phyloP scores from a whole-genome alignment of 2,797 vertebrate species.

The Coracias cyanogaster region DNA sequence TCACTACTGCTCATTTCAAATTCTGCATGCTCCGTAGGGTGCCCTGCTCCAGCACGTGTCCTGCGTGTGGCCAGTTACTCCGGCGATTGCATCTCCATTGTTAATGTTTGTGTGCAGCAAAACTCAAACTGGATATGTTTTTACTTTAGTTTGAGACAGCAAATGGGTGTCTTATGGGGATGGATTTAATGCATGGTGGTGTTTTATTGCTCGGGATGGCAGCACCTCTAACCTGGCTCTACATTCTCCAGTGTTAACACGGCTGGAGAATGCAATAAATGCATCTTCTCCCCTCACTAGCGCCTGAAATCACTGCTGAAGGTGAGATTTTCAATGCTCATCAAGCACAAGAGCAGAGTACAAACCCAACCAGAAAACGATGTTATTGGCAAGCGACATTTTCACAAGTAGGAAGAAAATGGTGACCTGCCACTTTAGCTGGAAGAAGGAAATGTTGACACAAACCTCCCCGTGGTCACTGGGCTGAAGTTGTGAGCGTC shows the following conservation, averaged over 20 bases:
- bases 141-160: neutral
- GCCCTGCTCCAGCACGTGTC: slow-evolving; percentile 1
- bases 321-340: neutral
- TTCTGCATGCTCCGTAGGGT: slow-evolving; percentile 49
- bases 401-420: neutral
- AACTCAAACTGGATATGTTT: neutral
- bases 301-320: neutral
- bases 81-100: neutral
- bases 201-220: neutral
- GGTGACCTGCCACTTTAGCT: neutral
- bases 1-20: neutral
- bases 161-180: neutral
- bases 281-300: neutral
- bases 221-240: neutral
- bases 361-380: rapidly evolving
- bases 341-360: neutral
- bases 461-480: neutral
- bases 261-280: neutral
- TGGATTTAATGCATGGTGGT: neutral
- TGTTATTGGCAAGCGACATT: rapidly evolving
- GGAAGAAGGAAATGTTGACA: neutral
- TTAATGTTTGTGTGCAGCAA: too few species aligned
- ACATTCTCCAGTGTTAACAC: rapidly evolving
- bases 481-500: rapidly evolving
- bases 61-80: neutral